Evolutionary conservation across 1,140 invertebrate genomes (phyloP).

Genomic region (Drosophila bifasciata): DNA sequence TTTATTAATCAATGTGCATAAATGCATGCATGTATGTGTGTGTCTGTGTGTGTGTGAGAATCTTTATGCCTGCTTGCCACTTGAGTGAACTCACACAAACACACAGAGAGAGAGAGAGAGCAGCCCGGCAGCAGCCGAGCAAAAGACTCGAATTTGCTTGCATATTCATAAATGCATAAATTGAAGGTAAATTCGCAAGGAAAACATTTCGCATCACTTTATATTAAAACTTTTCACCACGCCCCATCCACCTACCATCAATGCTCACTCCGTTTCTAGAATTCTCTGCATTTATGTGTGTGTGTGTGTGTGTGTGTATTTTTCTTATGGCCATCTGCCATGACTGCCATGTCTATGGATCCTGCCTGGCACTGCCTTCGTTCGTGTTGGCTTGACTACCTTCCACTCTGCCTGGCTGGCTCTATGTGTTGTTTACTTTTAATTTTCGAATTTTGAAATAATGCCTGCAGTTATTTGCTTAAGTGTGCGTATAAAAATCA

Average conservation of each 20-base stretch:
- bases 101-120: no score
- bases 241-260: neutral
- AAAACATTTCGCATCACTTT: slow-evolving; percentile 82
- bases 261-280: slow-evolving; percentile 6
- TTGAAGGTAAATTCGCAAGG: slow-evolving; percentile 81
- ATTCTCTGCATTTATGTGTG: slow-evolving; percentile 10
- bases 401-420: neutral
- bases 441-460: slow-evolving; percentile 83
- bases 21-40: slow-evolving; percentile 9
- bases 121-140: slow-evolving; percentile 35
- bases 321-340: slow-evolving; percentile 63
- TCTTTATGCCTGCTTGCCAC: slow-evolving; percentile 62
- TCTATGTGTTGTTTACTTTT: slow-evolving; percentile 76
- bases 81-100: slow-evolving; percentile 68
- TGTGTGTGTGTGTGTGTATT: slow-evolving; percentile 48
- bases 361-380: neutral
- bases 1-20: slow-evolving; percentile 75
- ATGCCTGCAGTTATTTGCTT: slow-evolving; percentile 81
- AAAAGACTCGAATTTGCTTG: slow-evolving; percentile 64
- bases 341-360: slow-evolving; percentile 13
- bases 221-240: slow-evolving; percentile 69
- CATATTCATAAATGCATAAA: slow-evolving; percentile 83
- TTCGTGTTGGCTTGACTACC: neutral
- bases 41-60: slow-evolving; percentile 36
- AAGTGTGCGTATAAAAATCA: slow-evolving; percentile 83